phyloP scores from a whole-genome alignment of 2,888 invertebrate species.

The Drosophila vallismaia region DNA sequence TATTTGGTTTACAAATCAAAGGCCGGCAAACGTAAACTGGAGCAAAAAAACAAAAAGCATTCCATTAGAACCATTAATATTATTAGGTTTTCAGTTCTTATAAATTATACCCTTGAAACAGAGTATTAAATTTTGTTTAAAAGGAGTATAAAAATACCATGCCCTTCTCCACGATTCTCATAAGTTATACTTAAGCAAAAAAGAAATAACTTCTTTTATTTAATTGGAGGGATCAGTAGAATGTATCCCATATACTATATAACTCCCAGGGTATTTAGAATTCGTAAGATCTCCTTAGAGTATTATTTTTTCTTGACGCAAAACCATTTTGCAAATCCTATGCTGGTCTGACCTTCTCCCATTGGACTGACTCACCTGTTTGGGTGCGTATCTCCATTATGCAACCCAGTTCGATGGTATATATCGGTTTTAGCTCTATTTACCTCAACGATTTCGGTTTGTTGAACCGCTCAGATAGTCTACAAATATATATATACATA shows the following conservation, averaged over 20 bases:
- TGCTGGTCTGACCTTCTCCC: constrained; percentile 12
- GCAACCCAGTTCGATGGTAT: constrained; percentile 2
- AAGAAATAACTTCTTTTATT: too few species aligned
- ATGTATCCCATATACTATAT: too few species aligned
- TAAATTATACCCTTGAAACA: too few species aligned
- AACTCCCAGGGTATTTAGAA: too few species aligned
- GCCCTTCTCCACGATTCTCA: too few species aligned
- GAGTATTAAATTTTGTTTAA: too few species aligned
- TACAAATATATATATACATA: background rate
- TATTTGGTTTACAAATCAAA: constrained; percentile 66
- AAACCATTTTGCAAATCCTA: constrained; percentile 6
- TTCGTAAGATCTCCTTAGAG: too few species aligned
- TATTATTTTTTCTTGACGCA: constrained; percentile 18
- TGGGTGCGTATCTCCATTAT: constrained; percentile 21
- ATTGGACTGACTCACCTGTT: constrained; percentile 11
- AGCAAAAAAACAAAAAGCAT: constrained; percentile 10
- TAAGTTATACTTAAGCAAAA: too few species aligned
- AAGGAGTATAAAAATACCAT: too few species aligned
- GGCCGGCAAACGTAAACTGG: constrained; percentile 31
- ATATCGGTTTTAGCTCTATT: background rate
- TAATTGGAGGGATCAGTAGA: too few species aligned
- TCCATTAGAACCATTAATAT: constrained; percentile 11
- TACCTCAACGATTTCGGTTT: background rate
- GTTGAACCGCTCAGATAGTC: background rate
- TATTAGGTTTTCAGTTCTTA: background rate